These are phyloP conservation scores for Brotogeris chrysoptera DNA, from an alignment of 2,797 vertebrate genomes.

Conservation along the genomic window DNA sequence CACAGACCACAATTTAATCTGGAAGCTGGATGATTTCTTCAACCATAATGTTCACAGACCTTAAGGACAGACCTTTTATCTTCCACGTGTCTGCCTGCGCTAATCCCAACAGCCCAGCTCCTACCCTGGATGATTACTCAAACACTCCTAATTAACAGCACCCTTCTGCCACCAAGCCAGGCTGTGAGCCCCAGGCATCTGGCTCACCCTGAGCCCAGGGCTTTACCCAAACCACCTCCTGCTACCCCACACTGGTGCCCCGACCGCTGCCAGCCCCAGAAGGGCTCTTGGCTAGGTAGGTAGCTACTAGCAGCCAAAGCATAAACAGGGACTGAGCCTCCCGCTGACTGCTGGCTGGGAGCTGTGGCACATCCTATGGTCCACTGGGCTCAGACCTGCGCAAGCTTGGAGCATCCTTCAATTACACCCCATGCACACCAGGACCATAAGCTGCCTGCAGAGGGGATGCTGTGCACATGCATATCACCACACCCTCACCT, in stretches of 20 bases:
- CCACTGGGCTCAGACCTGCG: rapidly evolving
- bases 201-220: background rate
- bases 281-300: background rate
- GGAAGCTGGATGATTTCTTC: background rate
- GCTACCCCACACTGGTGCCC: background rate
- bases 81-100: background rate
- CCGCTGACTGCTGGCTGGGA: background rate
- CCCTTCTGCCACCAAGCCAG: background rate
- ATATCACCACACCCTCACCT: background rate
- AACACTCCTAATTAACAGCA: background rate
- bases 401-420: background rate
- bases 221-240: constrained; percentile 8
- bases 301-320: background rate
- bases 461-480: background rate
- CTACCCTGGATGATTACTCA: background rate
- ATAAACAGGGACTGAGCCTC: background rate
- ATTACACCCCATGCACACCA: background rate
- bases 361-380: background rate
- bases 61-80: background rate
- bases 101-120: background rate
- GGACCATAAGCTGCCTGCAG: background rate
- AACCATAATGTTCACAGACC: background rate
- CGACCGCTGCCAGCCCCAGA: background rate
- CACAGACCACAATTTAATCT: background rate
- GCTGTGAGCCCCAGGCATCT: background rate